Evolutionary conservation across 2,113 vertebrate species (phyloP).

Genomic region (Callaeas wilsoni): DNA sequence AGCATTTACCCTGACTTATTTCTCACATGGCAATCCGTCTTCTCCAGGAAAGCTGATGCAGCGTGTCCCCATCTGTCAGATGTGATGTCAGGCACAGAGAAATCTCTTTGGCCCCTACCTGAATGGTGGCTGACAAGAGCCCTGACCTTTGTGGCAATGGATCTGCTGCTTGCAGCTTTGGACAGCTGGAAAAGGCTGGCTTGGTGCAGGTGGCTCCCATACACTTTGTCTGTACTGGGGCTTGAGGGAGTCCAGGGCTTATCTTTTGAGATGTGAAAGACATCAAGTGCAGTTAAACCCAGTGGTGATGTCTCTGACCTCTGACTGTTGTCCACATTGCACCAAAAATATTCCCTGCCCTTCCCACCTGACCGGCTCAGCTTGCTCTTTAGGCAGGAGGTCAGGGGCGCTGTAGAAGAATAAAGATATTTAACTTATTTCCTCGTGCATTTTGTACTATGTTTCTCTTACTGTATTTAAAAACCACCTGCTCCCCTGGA

Average conservation of each 20-base stretch:
- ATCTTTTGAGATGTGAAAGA: not conserved
- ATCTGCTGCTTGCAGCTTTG: not conserved
- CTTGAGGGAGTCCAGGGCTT: not conserved
- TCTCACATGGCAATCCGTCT: not conserved
- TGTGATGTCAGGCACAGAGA: not conserved
- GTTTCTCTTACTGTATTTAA: not conserved
- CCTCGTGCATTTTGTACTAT: not conserved
- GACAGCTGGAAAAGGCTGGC: not conserved
- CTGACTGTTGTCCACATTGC: not conserved
- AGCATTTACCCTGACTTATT: not conserved
- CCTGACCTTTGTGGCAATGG: conserved; percentile 16
- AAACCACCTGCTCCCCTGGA: not conserved
- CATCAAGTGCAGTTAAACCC: not conserved
- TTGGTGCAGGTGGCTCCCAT: not conserved
- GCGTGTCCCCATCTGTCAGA: not conserved
- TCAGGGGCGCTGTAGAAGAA: not conserved
- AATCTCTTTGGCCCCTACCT: not conserved
- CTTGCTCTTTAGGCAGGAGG: not conserved
- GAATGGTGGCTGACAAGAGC: not conserved
- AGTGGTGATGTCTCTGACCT: not conserved
- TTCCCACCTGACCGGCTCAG: not conserved
- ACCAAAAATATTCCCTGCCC: not conserved
- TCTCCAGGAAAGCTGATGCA: not conserved
- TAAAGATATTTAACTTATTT: not conserved
- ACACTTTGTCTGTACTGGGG: not conserved